Conservation (phyloP, 2,888 invertebrate species). For the Tipula vernalis region DNA sequence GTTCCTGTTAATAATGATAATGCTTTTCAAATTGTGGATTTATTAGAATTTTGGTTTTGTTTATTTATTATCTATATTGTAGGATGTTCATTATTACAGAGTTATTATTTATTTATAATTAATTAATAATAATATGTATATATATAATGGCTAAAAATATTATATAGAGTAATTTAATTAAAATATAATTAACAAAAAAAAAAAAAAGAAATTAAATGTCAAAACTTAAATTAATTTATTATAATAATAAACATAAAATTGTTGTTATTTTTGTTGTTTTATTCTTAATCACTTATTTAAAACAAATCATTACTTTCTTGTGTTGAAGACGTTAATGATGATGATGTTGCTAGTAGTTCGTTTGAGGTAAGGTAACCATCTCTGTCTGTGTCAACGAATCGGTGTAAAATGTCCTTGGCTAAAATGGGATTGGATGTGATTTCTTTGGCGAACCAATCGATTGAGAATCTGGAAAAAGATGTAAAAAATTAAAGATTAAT, state of each 20-base stretch:
- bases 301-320: conserved; percentile 15
- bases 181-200: neutral
- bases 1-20: neutral
- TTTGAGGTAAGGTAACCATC: conserved; percentile 20
- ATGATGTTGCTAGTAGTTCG: conserved; percentile 17
- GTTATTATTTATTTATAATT: neutral
- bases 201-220: neutral
- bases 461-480: conserved; percentile 19
- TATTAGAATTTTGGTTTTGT: neutral
- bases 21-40: neutral
- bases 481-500: no score
- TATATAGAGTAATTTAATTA: neutral
- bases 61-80: neutral
- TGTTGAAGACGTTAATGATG: conserved; percentile 14
- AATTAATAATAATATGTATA: neutral
- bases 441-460: conserved; percentile 22
- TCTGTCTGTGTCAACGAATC: conserved; percentile 21
- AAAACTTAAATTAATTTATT: neutral
- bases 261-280: neutral
- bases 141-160: neutral
- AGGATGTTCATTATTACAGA: neutral
- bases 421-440: conserved; percentile 20
- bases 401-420: conserved; percentile 19
- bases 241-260: neutral
- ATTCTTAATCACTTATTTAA: conserved; percentile 5